Evolutionary conservation across 2,113 vertebrate genomes (phyloP).

Genomic region (Solea solea): DNA sequence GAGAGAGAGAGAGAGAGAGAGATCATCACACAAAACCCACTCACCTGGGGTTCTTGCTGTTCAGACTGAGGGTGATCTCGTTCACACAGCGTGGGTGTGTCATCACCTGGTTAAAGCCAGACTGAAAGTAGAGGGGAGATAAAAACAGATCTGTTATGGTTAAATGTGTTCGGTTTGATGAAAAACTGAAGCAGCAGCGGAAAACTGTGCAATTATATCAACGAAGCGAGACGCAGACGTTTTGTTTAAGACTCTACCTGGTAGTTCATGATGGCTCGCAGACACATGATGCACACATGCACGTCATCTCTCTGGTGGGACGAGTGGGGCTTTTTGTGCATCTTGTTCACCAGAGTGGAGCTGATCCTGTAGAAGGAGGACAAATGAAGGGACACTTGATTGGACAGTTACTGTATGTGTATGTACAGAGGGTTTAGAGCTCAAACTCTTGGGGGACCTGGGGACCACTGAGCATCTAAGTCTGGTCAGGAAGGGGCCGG

Average conservation of each 20-base stretch:
- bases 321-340: constrained; percentile 83
- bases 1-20: not conserved
- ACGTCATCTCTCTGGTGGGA: constrained; percentile 92
- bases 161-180: not conserved
- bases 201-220: no score
- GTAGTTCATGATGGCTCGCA: constrained; percentile 99
- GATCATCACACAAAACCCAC: not conserved
- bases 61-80: constrained; percentile 95
- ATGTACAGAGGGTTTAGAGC: no score
- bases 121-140: constrained; percentile 74
- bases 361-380: constrained; percentile 63
- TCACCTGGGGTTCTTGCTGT: constrained; percentile 94
- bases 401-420: not conserved
- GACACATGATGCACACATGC: constrained; percentile 96
- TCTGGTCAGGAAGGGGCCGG: no score
- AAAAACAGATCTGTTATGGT: not conserved
- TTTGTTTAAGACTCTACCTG: constrained; percentile 82
- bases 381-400: not conserved
- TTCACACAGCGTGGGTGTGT: constrained; percentile 94
- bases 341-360: constrained; percentile 78
- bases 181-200: no score
- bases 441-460: no score
- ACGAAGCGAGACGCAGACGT: no score
- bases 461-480: no score
- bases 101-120: constrained; percentile 97